phyloP scores from a whole-genome alignment of 2,888 invertebrate species.

The Eutolmus rufibarbis region DNA sequence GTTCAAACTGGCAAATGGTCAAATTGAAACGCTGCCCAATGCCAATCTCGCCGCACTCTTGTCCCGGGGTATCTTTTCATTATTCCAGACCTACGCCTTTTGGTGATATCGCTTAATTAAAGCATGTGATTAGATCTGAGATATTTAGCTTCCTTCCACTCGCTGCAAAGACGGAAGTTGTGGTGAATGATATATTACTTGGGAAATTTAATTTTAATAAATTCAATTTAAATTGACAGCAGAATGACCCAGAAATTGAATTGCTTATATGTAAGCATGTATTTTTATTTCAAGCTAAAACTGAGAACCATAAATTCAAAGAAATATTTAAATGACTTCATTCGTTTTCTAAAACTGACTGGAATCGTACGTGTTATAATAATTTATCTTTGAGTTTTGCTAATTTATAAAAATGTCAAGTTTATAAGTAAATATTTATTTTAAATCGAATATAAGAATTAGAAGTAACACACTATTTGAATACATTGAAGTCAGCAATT shows the following conservation, averaged over 20 bases:
- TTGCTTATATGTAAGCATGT: not conserved
- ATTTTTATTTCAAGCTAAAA: not conserved
- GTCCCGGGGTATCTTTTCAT: not conserved
- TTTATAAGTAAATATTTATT: not conserved
- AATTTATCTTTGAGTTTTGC: too few relatives aligned
- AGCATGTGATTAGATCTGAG: not conserved
- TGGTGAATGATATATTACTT: not conserved
- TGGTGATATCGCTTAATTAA: not conserved
- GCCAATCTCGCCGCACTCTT: not conserved
- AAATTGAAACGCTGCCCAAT: constrained; percentile 25
- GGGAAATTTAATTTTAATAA: not conserved
- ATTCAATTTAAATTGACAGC: not conserved
- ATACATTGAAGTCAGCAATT: too few relatives aligned
- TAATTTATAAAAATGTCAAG: too few relatives aligned
- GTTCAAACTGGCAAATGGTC: constrained; percentile 14
- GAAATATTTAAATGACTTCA: not conserved
- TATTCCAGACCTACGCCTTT: not conserved
- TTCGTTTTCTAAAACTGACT: too few relatives aligned
- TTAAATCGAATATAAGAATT: not conserved
- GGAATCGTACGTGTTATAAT: too few relatives aligned
- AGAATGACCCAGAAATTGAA: not conserved
- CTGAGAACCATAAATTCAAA: not conserved
- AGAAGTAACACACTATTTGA: not conserved
- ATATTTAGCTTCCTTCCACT: not conserved
- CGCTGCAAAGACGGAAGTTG: not conserved